Evolutionary conservation across 2,797 vertebrate genomes (phyloP).

Genomic region (Neosilurus hyrtlii): DNA sequence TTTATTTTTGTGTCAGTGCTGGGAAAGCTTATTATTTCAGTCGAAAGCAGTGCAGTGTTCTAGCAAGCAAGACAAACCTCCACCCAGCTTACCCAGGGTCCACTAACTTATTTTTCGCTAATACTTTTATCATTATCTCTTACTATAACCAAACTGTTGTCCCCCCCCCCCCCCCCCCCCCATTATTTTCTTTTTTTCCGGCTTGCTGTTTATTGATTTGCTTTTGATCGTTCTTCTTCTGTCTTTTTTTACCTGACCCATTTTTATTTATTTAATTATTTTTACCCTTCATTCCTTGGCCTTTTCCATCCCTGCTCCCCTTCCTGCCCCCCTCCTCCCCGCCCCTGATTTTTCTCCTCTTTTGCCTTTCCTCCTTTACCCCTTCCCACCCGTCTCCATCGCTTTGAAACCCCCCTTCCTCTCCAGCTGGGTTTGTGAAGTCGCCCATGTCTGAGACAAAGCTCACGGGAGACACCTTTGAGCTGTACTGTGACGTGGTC

Average conservation of each 20-base stretch:
- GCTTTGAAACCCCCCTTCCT: constrained; percentile 65
- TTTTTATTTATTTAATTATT: constrained; percentile 54
- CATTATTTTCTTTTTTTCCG: constrained; percentile 53
- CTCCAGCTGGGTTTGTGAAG: constrained; percentile 99
- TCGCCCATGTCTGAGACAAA: constrained; percentile 99
- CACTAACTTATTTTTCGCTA: constrained; percentile 50
- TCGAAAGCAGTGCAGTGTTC: constrained; percentile 35
- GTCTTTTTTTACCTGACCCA: constrained; percentile 60
- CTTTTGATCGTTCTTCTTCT: constrained; percentile 66
- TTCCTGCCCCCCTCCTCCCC: constrained; percentile 38
- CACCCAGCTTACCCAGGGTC: neutral
- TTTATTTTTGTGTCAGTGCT: constrained; percentile 30
- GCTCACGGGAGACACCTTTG: constrained; percentile 98
- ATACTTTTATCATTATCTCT: constrained; percentile 42
- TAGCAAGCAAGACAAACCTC: neutral
- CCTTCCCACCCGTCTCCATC: constrained; percentile 49
- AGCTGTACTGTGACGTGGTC: constrained; percentile 99
- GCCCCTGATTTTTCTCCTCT: constrained; percentile 48
- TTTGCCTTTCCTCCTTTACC: constrained; percentile 51
- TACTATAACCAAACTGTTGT: constrained; percentile 46
- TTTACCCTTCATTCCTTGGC: constrained; percentile 20
- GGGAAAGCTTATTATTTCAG: constrained; percentile 18
- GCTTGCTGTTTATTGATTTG: constrained; percentile 68
- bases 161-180: neutral
- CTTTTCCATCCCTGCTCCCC: constrained; percentile 11